Conservation (phyloP, 2,888 invertebrate genomes). For the Gymnoscelis rufifasciata region DNA sequence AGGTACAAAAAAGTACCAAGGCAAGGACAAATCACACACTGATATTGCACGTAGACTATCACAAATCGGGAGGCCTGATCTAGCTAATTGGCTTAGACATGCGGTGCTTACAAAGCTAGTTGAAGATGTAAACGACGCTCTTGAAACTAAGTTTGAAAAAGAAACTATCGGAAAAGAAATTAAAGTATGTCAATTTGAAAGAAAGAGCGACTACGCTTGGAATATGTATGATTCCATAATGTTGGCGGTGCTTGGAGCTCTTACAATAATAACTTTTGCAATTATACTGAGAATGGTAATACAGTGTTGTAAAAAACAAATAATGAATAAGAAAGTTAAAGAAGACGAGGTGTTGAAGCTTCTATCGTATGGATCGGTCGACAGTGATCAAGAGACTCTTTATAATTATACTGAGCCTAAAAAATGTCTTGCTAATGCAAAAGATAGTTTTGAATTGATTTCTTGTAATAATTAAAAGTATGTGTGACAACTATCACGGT, state of each 20-base stretch:
- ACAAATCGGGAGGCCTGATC: slow-evolving; percentile 75
- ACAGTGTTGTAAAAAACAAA: slow-evolving; percentile 11
- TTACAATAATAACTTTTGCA: slow-evolving; percentile 31
- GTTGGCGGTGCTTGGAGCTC: slow-evolving; percentile 31
- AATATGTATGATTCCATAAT: slow-evolving; percentile 43
- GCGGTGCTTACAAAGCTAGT: slow-evolving; percentile 77
- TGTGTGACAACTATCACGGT: no score
- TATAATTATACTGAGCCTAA: slow-evolving; percentile 30
- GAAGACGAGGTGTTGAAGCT: slow-evolving; percentile 35
- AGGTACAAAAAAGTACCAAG: slow-evolving; percentile 56
- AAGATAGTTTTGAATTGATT: neutral
- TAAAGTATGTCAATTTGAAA: slow-evolving; percentile 25
- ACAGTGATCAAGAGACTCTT: slow-evolving; percentile 40
- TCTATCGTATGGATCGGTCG: slow-evolving; percentile 28
- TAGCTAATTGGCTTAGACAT: slow-evolving; percentile 81
- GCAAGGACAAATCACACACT: slow-evolving; percentile 78
- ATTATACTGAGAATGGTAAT: slow-evolving; percentile 13
- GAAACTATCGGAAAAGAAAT: slow-evolving; percentile 17
- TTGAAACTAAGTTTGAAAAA: slow-evolving; percentile 31
- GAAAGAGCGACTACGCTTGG: slow-evolving; percentile 36
- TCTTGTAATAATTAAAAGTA: no score
- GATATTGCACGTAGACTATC: slow-evolving; percentile 74
- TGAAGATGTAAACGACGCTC: slow-evolving; percentile 59
- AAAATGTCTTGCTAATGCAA: slow-evolving; percentile 9
- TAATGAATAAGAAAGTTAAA: slow-evolving; percentile 24